These are phyloP conservation scores for Monopis laevigella DNA, from an alignment of 2,888 invertebrate genomes.

Conservation along the genomic window DNA sequence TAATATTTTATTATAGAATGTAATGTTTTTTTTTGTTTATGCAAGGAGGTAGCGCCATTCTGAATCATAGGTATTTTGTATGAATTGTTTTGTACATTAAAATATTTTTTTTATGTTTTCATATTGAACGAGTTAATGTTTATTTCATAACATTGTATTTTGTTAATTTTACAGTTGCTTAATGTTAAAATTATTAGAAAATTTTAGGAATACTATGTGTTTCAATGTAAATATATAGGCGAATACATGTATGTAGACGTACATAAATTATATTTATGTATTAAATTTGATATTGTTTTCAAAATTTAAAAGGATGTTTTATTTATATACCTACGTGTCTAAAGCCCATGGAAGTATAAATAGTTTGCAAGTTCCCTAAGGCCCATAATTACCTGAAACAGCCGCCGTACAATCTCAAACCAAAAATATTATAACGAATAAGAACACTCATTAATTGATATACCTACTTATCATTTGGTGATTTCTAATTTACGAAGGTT, in stretches of 20 bases:
- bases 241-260: slow-evolving; percentile 62
- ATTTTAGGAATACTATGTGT: slow-evolving; percentile 57
- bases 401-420: too few relatives aligned
- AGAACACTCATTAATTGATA: too few relatives aligned
- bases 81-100: slow-evolving; percentile 50
- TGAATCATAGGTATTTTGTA: slow-evolving; percentile 24
- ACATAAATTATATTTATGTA: slow-evolving; percentile 67
- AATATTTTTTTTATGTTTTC: slow-evolving; percentile 36
- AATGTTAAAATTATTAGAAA: slow-evolving; percentile 44
- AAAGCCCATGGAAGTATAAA: too few relatives aligned
- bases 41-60: slow-evolving; percentile 24
- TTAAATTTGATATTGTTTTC: slow-evolving; percentile 69
- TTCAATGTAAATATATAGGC: slow-evolving; percentile 63
- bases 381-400: too few relatives aligned
- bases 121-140: slow-evolving; percentile 33
- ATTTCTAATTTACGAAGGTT: too few relatives aligned
- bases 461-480: too few relatives aligned
- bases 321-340: too few relatives aligned
- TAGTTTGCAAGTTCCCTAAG: too few relatives aligned
- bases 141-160: slow-evolving; percentile 29
- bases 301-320: slow-evolving; percentile 56
- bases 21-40: slow-evolving; percentile 34
- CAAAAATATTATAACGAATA: too few relatives aligned
- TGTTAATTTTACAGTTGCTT: slow-evolving; percentile 46
- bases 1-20: slow-evolving; percentile 41